Conservation (phyloP, 1,140 invertebrate species). For the Sarcophaga bullata region DNA sequence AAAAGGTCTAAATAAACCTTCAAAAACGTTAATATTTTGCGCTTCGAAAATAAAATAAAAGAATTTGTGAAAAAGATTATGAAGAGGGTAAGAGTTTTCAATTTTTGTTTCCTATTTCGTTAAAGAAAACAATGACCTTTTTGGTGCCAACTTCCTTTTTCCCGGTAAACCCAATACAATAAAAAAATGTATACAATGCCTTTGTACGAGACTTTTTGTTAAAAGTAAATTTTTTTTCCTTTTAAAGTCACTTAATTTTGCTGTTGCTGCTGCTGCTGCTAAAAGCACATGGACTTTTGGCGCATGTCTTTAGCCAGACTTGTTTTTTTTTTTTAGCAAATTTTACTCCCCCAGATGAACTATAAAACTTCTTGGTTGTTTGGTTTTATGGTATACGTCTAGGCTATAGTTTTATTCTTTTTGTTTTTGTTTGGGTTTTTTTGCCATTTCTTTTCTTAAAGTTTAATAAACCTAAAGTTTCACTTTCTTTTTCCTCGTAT, state of each 20-base stretch:
- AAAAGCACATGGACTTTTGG: not conserved
- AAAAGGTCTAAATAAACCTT: no score
- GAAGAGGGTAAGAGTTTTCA: not conserved
- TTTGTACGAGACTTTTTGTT: not conserved
- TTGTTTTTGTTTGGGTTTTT: not conserved
- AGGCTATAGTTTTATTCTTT: not conserved
- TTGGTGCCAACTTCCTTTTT: not conserved
- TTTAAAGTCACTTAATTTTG: no score
- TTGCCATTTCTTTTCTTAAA: no score
- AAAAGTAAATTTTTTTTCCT: no score
- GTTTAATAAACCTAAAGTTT: not conserved
- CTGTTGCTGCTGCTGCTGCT: no score
- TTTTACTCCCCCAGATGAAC: no score
- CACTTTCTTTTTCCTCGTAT: not conserved
- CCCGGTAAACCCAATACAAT: not conserved
- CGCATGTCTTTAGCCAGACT: not conserved
- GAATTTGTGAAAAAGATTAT: not conserved
- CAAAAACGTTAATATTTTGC: not conserved
- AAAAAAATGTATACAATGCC: not conserved
- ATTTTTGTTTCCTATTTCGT: not conserved
- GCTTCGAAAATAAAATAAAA: not conserved
- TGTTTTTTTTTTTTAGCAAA: not conserved
- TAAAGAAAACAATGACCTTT: conserved; percentile 18
- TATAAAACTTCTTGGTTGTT: not conserved
- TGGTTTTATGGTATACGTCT: not conserved